Conservation (phyloP, 2,888 invertebrate genomes). For the Atethmia centrago region DNA sequence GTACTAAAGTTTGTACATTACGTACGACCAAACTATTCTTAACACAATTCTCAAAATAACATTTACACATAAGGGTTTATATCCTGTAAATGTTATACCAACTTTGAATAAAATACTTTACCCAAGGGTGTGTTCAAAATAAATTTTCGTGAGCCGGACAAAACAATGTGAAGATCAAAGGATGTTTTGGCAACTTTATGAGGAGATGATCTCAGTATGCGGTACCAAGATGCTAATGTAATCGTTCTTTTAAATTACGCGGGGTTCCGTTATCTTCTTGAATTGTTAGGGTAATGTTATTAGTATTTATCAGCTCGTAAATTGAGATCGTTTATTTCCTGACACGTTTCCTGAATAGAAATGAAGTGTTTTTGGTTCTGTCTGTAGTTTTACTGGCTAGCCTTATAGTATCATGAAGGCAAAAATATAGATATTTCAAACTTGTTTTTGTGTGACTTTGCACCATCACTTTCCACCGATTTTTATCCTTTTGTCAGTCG, state of each 20-base stretch:
- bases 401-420: neutral
- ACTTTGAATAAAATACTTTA: slow-evolving; percentile 77
- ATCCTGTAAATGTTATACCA: slow-evolving; percentile 58
- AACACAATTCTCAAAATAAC: slow-evolving; percentile 58
- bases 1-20: slow-evolving; percentile 33
- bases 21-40: slow-evolving; percentile 52
- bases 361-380: slow-evolving; percentile 10
- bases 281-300: slow-evolving; percentile 71
- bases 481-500: neutral
- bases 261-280: slow-evolving; percentile 72
- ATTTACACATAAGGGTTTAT: slow-evolving; percentile 58
- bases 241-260: slow-evolving; percentile 77
- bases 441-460: slow-evolving; percentile 13
- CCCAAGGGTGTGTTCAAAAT: slow-evolving; percentile 73
- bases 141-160: slow-evolving; percentile 84
- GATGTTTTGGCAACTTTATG: slow-evolving; percentile 80
- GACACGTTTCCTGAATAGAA: slow-evolving; percentile 42
- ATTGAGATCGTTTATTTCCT: slow-evolving; percentile 57
- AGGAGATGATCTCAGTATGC: slow-evolving; percentile 78
- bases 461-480: neutral
- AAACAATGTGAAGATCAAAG: slow-evolving; percentile 81
- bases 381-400: neutral
- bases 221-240: slow-evolving; percentile 82
- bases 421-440: slow-evolving; percentile 38
- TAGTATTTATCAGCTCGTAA: slow-evolving; percentile 72